Conservation (phyloP, 1,140 invertebrate genomes). For the Halotydeus destructor region DNA sequence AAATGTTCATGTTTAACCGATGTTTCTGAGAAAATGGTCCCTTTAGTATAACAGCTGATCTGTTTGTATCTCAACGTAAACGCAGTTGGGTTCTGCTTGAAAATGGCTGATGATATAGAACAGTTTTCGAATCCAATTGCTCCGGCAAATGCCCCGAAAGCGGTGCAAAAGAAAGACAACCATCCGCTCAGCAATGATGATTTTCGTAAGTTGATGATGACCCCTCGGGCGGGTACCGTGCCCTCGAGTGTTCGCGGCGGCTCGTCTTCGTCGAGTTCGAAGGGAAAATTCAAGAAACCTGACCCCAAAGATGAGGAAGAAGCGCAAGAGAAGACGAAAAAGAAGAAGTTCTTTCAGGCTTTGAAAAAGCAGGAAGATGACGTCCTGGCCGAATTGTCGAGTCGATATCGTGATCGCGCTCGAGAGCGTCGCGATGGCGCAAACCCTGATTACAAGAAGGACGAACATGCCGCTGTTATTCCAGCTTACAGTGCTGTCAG, state of each 20-base stretch:
- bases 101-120: slow-evolving; percentile 4
- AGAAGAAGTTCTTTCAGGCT: slow-evolving; percentile 54
- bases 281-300: slow-evolving; percentile 7
- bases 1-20: no score
- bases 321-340: slow-evolving; percentile 30
- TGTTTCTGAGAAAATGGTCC: no score
- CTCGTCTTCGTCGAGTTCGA: slow-evolving; percentile 11
- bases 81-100: no score
- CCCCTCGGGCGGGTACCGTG: slow-evolving; percentile 37
- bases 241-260: slow-evolving; percentile 11
- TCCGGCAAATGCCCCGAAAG: background rate
- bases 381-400: slow-evolving; percentile 78
- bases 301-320: slow-evolving; percentile 18
- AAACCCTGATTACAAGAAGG: slow-evolving; percentile 44
- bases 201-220: slow-evolving; percentile 86
- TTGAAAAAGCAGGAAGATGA: slow-evolving; percentile 88
- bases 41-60: no score
- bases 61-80: no score
- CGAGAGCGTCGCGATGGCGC: slow-evolving; percentile 73
- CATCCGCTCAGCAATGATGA: slow-evolving; percentile 72
- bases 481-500: slow-evolving; percentile 84
- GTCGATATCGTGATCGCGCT: slow-evolving; percentile 43
- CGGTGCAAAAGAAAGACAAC: background rate
- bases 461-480: slow-evolving; percentile 50
- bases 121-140: slow-evolving; percentile 11